Evolutionary conservation across 2,888 invertebrate genomes (phyloP), one percentile per base, ranked within the genome.

Genomic region (Hymenopus coronatus): DNA sequence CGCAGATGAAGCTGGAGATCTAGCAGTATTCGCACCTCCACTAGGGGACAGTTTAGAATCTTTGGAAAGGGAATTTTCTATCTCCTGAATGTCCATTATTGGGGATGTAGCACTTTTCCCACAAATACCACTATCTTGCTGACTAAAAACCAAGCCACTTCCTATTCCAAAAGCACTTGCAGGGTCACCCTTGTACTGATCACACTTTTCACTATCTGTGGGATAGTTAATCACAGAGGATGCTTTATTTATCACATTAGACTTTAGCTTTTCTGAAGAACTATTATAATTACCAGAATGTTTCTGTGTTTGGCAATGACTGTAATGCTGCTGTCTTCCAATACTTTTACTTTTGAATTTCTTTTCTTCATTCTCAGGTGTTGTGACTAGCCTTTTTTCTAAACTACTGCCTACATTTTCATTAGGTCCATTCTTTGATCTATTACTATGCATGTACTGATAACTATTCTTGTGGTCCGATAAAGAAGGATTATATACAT

Each of bases 31-130:
- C 12, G 86, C 88, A 82, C 92, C 89, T 15, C 91, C 91, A 28
- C 92, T 91, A 14, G 92, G 92, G 46, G 91, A 89, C 28, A 92
- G 91, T 28, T 92, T 92, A 27, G 91, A 91, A 88, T 92, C 92
- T 88, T 92, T 92, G 30, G 89, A 28, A 54, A 88, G 85, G 14
- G 54, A n/a, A 87, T 92, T 92, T 90, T 92, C 92, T 20, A 91
- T 92, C 15, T 83, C 83, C n/a, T 54, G 86, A 15, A 89, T 54
- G 86, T 89, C 89, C 28, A 89, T 81, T n/a, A 87, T 15, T 14
- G 87, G 88, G 28, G 85, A 88, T 54, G 40, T 87, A 70, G 84
- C 82, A 70, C 25, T 70, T 70, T 70, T 70, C 27, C 25, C 82
- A 82, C 86, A 40, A 88, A 46, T 88, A 70, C 83, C 87, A 81